A percentile compares a stretch with the other conserved stretches of the same genome.
phyloP scores from a whole-genome alignment of 2,113 vertebrate genomes.

The Neopipo cinnamomea region DNA sequence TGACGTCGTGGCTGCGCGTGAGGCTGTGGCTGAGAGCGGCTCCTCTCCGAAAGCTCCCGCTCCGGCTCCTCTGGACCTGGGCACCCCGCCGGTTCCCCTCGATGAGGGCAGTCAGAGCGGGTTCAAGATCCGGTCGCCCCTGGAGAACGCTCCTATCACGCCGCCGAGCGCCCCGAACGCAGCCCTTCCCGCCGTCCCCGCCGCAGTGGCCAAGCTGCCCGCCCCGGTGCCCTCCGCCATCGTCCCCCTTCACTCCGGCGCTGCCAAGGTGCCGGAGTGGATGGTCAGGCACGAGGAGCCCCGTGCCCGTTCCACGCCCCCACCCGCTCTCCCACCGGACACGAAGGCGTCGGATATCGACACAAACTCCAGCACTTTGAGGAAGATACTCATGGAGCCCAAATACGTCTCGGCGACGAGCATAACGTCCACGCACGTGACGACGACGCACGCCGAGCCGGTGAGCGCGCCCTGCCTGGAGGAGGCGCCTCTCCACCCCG shows the following conservation, averaged over 20 bases:
- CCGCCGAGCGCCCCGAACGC: slow-evolving; percentile 48
- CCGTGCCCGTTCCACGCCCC: slow-evolving; percentile 76
- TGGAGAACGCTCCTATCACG: slow-evolving; percentile 68
- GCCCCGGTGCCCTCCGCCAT: slow-evolving; percentile 61
- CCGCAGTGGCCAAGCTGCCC: slow-evolving; percentile 67
- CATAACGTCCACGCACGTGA: slow-evolving; percentile 81
- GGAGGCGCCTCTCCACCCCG: slow-evolving; percentile 53
- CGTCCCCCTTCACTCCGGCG: slow-evolving; percentile 60
- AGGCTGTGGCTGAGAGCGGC: slow-evolving; percentile 34
- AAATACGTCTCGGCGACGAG: slow-evolving; percentile 89
- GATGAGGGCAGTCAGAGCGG: slow-evolving; percentile 68
- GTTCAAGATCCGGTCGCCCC: slow-evolving; percentile 69
- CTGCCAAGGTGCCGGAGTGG: slow-evolving; percentile 83
- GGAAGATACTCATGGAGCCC: slow-evolving; percentile 98
- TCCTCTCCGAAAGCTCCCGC: neutral
- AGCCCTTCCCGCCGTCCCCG: slow-evolving; percentile 40
- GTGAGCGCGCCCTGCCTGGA: slow-evolving; percentile 71
- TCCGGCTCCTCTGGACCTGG: slow-evolving; percentile 1
- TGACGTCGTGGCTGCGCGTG: neutral
- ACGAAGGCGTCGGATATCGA: slow-evolving; percentile 94
- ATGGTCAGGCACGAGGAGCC: slow-evolving; percentile 85
- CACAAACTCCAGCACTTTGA: slow-evolving; percentile 90
- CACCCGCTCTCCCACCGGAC: slow-evolving; percentile 86
- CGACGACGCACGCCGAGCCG: slow-evolving; percentile 78
- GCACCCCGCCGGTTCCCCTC: neutral